Conservation (phyloP, 2,888 invertebrate genomes). For the Galeruca laticollis region DNA sequence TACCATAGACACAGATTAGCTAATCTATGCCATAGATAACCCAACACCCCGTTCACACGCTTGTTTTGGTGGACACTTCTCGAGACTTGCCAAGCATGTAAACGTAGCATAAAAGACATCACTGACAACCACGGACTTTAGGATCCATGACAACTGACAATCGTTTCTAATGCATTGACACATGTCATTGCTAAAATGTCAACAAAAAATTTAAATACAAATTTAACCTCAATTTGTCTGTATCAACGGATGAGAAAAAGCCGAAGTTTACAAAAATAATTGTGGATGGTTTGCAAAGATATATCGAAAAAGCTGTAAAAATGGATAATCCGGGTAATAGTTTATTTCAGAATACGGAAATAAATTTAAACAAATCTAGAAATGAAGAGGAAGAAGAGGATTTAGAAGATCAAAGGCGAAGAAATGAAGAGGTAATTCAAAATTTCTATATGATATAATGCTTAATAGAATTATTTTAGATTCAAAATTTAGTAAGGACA, state of each 20-base stretch:
- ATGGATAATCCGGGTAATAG: conserved; percentile 73
- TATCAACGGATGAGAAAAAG: no score
- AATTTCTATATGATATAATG: conserved; percentile 14
- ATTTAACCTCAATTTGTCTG: not conserved
- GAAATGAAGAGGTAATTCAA: conserved; percentile 73
- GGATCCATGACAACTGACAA: no score
- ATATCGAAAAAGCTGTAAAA: not conserved
- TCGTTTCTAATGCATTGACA: no score
- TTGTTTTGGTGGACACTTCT: no score
- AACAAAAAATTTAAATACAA: not conserved
- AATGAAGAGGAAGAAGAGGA: conserved; percentile 76
- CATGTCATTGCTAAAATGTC: no score
- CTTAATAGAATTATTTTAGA: conserved; percentile 65
- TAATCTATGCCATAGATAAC: no score
- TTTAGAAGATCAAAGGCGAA: conserved; percentile 74
- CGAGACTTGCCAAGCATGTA: no score
- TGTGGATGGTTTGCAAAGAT: not conserved
- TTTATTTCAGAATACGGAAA: conserved; percentile 77
- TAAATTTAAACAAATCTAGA: conserved; percentile 75
- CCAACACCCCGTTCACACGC: no score
- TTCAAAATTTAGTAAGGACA: conserved; percentile 74
- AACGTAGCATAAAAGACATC: no score
- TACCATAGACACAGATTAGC: no score
- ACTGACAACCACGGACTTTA: no score
- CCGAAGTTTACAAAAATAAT: not conserved